phyloP scores from a whole-genome alignment of 2,797 vertebrate species.

The Pipistrellus pygmaeus region DNA sequence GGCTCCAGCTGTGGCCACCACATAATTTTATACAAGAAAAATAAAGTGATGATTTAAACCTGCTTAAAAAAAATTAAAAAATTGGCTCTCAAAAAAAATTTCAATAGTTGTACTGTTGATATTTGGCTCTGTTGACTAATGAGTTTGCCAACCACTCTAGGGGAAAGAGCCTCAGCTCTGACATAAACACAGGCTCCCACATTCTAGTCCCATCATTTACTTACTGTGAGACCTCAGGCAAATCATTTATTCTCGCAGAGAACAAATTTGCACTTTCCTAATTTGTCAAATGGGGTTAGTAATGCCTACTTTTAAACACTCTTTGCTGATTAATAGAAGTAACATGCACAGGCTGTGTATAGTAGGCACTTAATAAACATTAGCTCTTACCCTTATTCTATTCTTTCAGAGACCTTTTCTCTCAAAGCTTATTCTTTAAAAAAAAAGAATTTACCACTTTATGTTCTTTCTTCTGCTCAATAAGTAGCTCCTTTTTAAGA shows the following conservation, averaged over 20 bases:
- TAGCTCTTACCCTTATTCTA: neutral
- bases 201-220: neutral
- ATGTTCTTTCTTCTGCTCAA: slow-evolving; percentile 7
- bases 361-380: neutral
- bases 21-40: too few relatives aligned
- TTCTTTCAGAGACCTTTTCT: slow-evolving; percentile 33
- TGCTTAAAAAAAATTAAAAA: too few relatives aligned
- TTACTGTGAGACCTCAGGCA: neutral
- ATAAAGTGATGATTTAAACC: too few relatives aligned
- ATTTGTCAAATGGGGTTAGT: slow-evolving; percentile 37
- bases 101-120: too few relatives aligned
- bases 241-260: neutral
- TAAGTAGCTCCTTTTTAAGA: neutral
- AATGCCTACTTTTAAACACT: slow-evolving; percentile 9
- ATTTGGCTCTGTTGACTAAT: too few relatives aligned
- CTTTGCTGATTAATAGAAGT: neutral
- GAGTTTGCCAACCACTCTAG: too few relatives aligned
- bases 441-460: slow-evolving; percentile 24
- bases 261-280: neutral
- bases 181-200: neutral
- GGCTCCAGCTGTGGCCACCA: too few relatives aligned
- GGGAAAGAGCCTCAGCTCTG: neutral
- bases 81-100: too few relatives aligned
- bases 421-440: slow-evolving; percentile 34
- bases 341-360: neutral